These are phyloP conservation scores for Valencia hispanica DNA, from an alignment of 2,797 vertebrate genomes.

Conservation along the genomic window DNA sequence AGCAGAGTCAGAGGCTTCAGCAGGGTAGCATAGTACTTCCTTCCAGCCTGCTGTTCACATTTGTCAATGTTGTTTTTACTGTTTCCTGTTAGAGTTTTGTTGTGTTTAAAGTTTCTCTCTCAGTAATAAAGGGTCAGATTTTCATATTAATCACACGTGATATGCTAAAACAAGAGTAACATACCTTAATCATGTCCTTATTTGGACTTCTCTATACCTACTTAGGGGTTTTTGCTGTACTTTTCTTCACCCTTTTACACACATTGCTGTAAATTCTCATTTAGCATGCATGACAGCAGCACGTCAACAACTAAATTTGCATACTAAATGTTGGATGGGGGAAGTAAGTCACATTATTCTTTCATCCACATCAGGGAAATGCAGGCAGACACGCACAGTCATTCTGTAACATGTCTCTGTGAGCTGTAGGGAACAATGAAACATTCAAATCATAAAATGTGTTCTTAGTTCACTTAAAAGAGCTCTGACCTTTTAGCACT, in stretches of 20 bases:
- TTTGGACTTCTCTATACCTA: conserved; percentile 9
- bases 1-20: conserved; percentile 32
- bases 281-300: conserved; percentile 1
- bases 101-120: conserved; percentile 8
- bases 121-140: not conserved
- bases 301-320: conserved; percentile 26
- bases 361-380: conserved; percentile 13
- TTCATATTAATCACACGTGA: not conserved
- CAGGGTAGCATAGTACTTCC: conserved; percentile 26
- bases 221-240: conserved; percentile 5
- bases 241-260: not conserved
- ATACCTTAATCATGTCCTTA: not conserved
- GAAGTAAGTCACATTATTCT: conserved; percentile 22
- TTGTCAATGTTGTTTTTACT: conserved; percentile 24
- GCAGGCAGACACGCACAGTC: not conserved
- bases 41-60: conserved; percentile 30
- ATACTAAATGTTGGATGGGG: conserved; percentile 35
- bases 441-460: conserved; percentile 9
- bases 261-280: conserved; percentile 8
- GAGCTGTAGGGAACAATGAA: conserved; percentile 13
- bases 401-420: not conserved
- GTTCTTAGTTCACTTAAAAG: conserved; percentile 11
- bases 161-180: not conserved
- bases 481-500: conserved; percentile 4
- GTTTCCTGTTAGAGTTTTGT: conserved; percentile 42